Base-by-base conservation (phyloP, 2,888 invertebrate species). In the Ischnura elegans region DNA sequence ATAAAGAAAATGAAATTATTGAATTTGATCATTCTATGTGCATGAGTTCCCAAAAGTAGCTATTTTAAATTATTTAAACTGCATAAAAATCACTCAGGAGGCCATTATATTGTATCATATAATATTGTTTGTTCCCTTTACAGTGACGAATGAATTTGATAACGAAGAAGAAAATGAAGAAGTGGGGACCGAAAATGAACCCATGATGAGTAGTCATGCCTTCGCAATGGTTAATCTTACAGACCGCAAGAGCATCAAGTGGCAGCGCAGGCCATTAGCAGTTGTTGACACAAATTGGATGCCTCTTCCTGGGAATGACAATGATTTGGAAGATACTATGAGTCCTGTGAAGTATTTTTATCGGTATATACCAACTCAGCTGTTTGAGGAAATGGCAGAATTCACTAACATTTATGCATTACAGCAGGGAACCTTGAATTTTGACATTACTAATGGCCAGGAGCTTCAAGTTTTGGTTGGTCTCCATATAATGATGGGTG, bases 331-430 rank as follows among this genome's bases (percentile, higher is more conserved):
- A 21, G 55, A 55, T 21, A 55, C 55, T 10, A 55, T 55, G 55
- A 55, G 55, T 55, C 55, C 55, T 21, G 55, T 55, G 55, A 55
- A 55, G 55, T 55, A 55, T 55, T 55, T 55, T 55, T 55, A 55
- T 55, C 55, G 55, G 13, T 55, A 55, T 21, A 21, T 55, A 55
- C 55, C 55, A 55, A 55, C 55, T 55, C 55, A 55, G 55, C 55
- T 55, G 55, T 55, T 55, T 55, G 55, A 55, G 55, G 55, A 55
- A 55, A 55, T 55, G 55, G 55, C 55, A 55, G 55, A 55, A 21
- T 55, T 55, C 55, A 16, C 55, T 55, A 95, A 94, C 95, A 95
- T 95, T 93, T 96, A 96, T 29, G 94, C 61, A 43, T 19, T 94
- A 86, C 93, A 94, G 61, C 55, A 87, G 51, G 36, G 45, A 61